phyloP scores from a whole-genome alignment of 1,140 invertebrate species.

The Glomeris maerens region DNA sequence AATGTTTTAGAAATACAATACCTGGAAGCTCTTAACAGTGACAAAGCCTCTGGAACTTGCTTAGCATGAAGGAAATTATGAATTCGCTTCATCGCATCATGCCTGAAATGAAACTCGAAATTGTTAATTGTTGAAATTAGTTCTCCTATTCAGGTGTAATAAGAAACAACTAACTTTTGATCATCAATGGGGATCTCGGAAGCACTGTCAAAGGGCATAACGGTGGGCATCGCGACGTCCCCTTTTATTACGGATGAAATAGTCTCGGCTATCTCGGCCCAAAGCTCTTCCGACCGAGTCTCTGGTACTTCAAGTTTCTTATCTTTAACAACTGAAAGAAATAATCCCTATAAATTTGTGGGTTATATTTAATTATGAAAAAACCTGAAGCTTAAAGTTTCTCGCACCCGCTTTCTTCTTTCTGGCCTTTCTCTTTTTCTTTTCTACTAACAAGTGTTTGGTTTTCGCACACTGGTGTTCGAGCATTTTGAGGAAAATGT shows the following conservation, averaged over 20 bases:
- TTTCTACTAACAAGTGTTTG: conserved; percentile 51
- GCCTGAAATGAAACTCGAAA: conserved; percentile 39
- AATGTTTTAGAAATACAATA: conserved; percentile 30
- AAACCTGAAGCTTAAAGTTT: too few relatives aligned
- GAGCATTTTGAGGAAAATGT: conserved; percentile 84
- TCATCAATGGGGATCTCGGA: conserved; percentile 67
- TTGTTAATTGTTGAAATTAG: conserved; percentile 12
- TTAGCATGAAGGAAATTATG: conserved; percentile 55
- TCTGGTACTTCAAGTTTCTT: too few relatives aligned
- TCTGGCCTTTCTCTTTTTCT: conserved; percentile 40
- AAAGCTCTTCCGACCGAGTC: conserved; percentile 44
- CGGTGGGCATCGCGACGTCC: conserved; percentile 38
- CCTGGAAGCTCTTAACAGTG: conserved; percentile 68
- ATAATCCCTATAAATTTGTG: too few relatives aligned
- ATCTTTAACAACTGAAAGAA: too few relatives aligned
- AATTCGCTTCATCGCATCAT: conserved; percentile 71
- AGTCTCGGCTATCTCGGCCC: conserved; percentile 54
- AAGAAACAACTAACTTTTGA: conserved; percentile 53
- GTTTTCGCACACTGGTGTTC: conserved; percentile 59
- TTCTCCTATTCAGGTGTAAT: conserved; percentile 11
- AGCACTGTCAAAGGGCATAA: conserved; percentile 73
- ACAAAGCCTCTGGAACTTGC: conserved; percentile 57
- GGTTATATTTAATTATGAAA: too few relatives aligned
- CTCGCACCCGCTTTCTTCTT: conserved; percentile 33
- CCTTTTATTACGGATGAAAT: conserved; percentile 52